These are phyloP conservation scores for Spinus olivaceus DNA, from an alignment of 2,797 vertebrate species.

Conservation along the genomic window DNA sequence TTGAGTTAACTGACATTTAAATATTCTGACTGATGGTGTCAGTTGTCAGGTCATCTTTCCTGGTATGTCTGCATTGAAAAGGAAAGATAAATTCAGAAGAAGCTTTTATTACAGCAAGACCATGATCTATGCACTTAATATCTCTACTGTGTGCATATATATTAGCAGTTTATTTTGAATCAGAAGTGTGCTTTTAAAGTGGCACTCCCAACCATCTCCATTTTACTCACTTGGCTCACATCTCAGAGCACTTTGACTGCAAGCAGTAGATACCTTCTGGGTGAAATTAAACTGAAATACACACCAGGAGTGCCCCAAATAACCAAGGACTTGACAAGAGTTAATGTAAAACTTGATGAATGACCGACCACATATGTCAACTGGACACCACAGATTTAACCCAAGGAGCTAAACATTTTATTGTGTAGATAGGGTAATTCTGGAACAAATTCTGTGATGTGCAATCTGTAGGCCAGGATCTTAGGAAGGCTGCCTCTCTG, in stretches of 20 bases:
- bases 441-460: background rate
- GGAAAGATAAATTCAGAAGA: background rate
- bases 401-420: background rate
- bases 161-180: background rate
- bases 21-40: background rate
- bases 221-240: background rate
- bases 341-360: background rate
- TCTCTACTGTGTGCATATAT: background rate
- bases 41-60: background rate
- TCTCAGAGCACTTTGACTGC: background rate
- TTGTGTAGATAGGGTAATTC: background rate
- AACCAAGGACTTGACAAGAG: background rate
- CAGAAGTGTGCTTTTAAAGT: background rate
- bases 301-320: background rate
- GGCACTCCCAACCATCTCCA: fast-evolving
- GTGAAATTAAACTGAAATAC: background rate
- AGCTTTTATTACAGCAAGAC: background rate
- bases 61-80: background rate
- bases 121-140: background rate
- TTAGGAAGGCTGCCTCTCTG: background rate
- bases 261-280: background rate
- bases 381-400: background rate
- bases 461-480: background rate
- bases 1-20: background rate
- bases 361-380: no score